phyloP scores from a whole-genome alignment of 2,113 vertebrate species.

The Coregonus clupeaformis region DNA sequence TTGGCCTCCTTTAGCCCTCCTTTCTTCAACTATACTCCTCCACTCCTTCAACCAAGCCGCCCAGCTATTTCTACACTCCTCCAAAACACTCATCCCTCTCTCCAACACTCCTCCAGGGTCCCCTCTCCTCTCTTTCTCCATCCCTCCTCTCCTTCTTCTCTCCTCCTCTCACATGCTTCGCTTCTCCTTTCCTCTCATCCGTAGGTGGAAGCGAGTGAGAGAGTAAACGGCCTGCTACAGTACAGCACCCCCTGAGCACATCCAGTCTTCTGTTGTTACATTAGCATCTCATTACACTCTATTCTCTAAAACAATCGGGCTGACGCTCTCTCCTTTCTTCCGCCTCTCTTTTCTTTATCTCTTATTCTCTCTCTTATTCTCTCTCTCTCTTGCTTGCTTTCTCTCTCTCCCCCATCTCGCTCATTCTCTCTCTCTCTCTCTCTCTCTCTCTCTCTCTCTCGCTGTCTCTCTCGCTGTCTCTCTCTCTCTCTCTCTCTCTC shows the following conservation, averaged over 20 bases:
- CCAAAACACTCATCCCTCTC: not conserved
- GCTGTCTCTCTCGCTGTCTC: not conserved
- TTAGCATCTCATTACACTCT: slow-evolving; percentile 66
- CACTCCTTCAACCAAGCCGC: not conserved
- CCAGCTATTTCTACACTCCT: not conserved
- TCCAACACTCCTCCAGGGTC: not conserved
- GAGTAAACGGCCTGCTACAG: slow-evolving; percentile 32
- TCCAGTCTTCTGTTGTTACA: slow-evolving; percentile 63
- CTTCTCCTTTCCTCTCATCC: not conserved
- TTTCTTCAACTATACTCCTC: not conserved
- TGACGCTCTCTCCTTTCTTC: not conserved
- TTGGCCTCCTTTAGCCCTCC: not conserved
- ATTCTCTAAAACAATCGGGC: slow-evolving; percentile 41
- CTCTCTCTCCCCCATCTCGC: slow-evolving; percentile 32
- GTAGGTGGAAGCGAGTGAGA: no score
- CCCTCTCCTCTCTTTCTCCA: not conserved
- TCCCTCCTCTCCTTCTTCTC: not conserved
- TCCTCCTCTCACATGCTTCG: slow-evolving; percentile 12
- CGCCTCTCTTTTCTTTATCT: no score
- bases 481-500: not conserved
- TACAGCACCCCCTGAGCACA: slow-evolving; percentile 55
- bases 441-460: not conserved
- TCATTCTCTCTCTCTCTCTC: slow-evolving; percentile 5
- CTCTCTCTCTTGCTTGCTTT: not conserved
- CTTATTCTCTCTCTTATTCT: not conserved